Evolutionary conservation across 2,888 invertebrate species (phyloP), one percentile per base, ranked within the genome.

Genomic region (Quadroppia sp.): DNA sequence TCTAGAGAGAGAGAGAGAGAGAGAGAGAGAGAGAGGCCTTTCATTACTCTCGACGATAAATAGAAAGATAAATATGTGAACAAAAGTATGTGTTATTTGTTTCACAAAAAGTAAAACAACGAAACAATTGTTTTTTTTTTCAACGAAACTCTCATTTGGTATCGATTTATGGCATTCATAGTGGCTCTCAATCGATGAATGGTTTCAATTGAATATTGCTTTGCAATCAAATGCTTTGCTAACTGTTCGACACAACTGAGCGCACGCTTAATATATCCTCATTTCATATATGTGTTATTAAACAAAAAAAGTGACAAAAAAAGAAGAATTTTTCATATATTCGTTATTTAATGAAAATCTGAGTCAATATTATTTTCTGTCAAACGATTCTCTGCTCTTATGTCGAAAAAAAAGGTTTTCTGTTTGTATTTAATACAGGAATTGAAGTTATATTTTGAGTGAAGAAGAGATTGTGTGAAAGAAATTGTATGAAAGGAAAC

Each of bases 1-100:
- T n/a, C n/a, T n/a, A 45, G 45, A 45, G 45, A 45, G 45, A 45
- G 45, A 45, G 45, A 45, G 45, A 36, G 45, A 45, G 45, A 45
- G 45, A 45, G 45, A 45, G 45, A 45, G 45, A 45, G 45, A 45
- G 45, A 45, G 11, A 15, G 2, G 15, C 15, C 6, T 36, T 36
- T 36, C 36, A 36, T 36, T 36, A 36, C 36, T 7, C 36, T 36
- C 36, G 36, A 36, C 36, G 4, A 36, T 9, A 36, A 36, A 36
- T 36, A 36, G 36, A 36, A 36, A 36, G 36, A 36, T 36, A 36
- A 36, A 36, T 36, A 45, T 45, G 45, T 2, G 45, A 45, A 45
- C 11, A 45, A 15, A 45, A 45, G 45, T 45, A 45, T 17, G 11
- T 45, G 11, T 45, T 17, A 45, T 15, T 7, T 45, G 45, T 45